Evolutionary conservation across 2,113 vertebrate species (phyloP).

Genomic region (Neotoma lepida): DNA sequence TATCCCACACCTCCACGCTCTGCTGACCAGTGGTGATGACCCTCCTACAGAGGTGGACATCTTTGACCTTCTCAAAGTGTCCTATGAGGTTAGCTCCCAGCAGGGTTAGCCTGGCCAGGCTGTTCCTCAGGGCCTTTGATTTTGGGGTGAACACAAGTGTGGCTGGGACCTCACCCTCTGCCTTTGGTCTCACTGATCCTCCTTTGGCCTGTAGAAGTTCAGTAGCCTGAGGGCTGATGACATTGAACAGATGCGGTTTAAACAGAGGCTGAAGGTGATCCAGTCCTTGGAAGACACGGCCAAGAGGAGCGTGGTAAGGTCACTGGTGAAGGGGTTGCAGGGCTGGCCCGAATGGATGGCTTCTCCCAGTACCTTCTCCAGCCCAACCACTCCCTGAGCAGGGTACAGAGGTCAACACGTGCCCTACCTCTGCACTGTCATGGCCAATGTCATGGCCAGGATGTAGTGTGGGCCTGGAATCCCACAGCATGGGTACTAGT

Average conservation of each 20-base stretch:
- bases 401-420: not conserved
- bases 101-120: not conserved
- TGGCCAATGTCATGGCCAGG: too few relatives aligned
- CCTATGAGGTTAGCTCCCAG: slow-evolving; percentile 91
- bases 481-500: not conserved
- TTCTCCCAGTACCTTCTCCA: not conserved
- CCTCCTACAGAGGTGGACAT: slow-evolving; percentile 93
- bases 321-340: not conserved
- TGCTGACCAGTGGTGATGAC: slow-evolving; percentile 92
- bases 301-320: slow-evolving; percentile 95
- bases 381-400: too few relatives aligned
- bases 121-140: not conserved
- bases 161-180: not conserved
- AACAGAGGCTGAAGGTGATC: slow-evolving; percentile 98
- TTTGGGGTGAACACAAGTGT: not conserved
- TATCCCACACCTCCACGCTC: slow-evolving; percentile 94
- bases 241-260: slow-evolving; percentile 99
- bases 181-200: slow-evolving; percentile 62
- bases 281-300: slow-evolving; percentile 97
- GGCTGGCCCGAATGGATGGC: not conserved
- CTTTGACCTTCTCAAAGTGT: slow-evolving; percentile 94
- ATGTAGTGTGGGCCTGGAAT: rapidly evolving
- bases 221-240: slow-evolving; percentile 92
- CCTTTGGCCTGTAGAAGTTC: slow-evolving; percentile 89
- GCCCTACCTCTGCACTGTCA: not conserved